Base-by-base conservation (phyloP, 2,113 vertebrate species). In the Euleptes europaea region DNA sequence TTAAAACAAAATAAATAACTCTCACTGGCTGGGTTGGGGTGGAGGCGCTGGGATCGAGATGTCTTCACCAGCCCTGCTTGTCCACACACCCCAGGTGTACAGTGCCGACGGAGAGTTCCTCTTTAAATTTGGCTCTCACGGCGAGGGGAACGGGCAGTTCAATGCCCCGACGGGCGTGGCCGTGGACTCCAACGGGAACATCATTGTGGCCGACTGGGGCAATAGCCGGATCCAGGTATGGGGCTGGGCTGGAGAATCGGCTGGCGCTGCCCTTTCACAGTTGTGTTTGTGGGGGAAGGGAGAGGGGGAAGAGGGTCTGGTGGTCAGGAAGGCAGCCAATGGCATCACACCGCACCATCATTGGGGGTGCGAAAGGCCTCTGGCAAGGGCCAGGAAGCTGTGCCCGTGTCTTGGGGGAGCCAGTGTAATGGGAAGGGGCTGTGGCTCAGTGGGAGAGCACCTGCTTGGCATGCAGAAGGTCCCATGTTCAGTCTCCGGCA, bases 131-230 rank as follows among this genome's bases (percentile, higher is more conserved):
- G 98, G 98, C n/a, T 99, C 98, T 0, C 98, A 99, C 0, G 98
- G 98, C 0, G 98, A 99, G 90, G 98, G 98, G 10, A 99, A 99
- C 0, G 98, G 98, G 21, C 98, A 99, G 94, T 99, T 99, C 95
- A 99, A 99, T 0, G 98, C 98, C 4, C 98, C 98, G 2, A 99
- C 98, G 0, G 98, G 98, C 0, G 98, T 99, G 76, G 98, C 98
- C 0, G 98, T 98, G 65, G 98, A 99, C 15, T 93, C 96, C 90
- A 99, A 98, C 0, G 98, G 98, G 63, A 99, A 99, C 92, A 99
- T 99, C 90, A 99, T 99, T 1, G 98, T 99, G 77, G 98, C 98
- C 0, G 98, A 99, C 88, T 99, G 98, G 98, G 98, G 98, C 69
- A 99, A 99, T 93, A 99, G 98, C 92, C 97, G 98, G 78, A 98